Evolutionary conservation across 2,113 vertebrate genomes (phyloP).

Genomic region (Scomber scombrus): DNA sequence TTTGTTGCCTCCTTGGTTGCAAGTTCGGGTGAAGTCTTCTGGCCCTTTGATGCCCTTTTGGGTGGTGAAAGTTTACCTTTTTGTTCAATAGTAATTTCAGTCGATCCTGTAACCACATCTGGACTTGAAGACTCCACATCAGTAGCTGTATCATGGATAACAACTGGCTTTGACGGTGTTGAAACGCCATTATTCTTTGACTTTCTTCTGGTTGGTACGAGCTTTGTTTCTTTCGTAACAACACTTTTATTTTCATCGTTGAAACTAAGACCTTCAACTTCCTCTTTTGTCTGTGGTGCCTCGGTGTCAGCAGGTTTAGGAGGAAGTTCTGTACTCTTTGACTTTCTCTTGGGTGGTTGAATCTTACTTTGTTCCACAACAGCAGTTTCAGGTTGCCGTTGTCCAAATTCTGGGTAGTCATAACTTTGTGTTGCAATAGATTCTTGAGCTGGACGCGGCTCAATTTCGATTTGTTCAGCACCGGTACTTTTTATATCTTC

Average conservation of each 20-base stretch:
- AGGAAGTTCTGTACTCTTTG: conserved; percentile 34
- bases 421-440: background rate
- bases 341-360: conserved; percentile 51
- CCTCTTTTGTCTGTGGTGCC: background rate
- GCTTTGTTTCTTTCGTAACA: conserved; percentile 2
- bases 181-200: conserved; percentile 21
- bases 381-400: background rate
- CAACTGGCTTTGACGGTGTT: background rate
- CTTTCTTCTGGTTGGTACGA: conserved; percentile 26
- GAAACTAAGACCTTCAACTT: conserved; percentile 6
- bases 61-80: conserved; percentile 28
- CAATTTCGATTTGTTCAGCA: conserved; percentile 7
- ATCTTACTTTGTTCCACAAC: conserved; percentile 21
- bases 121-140: conserved; percentile 6
- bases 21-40: background rate
- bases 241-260: background rate
- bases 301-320: conserved; percentile 5
- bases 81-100: background rate
- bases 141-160: background rate
- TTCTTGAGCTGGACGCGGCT: conserved; percentile 4
- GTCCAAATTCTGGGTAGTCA: background rate
- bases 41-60: conserved; percentile 10
- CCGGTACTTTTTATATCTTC: background rate
- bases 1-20: background rate
- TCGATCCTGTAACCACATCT: background rate